Conservation (phyloP, 2,888 invertebrate species). For the Drosophila leonis region DNA sequence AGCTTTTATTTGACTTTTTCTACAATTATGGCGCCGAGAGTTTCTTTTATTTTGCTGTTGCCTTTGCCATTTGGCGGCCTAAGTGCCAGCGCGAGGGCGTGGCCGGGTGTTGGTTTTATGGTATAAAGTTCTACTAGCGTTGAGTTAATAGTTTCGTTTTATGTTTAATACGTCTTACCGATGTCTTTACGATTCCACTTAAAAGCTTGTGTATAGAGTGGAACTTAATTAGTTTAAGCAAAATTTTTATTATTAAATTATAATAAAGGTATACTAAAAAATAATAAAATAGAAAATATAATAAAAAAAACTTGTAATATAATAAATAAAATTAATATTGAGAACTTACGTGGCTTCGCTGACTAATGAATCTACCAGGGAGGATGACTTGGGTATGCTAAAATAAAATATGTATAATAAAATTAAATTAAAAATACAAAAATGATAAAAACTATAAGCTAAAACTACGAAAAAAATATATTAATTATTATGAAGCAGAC, state of each 20-base stretch:
- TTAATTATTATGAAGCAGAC: neutral
- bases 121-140: constrained; percentile 17
- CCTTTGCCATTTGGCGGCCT: constrained; percentile 37
- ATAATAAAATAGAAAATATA: neutral
- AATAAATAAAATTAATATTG: constrained; percentile 9
- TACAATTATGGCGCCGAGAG: constrained; percentile 50
- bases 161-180: constrained; percentile 15
- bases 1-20: constrained; percentile 61
- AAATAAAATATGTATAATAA: constrained; percentile 43
- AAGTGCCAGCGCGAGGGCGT: constrained; percentile 34
- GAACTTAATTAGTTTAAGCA: neutral
- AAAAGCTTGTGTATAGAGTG: neutral
- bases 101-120: constrained; percentile 17
- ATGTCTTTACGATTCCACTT: constrained; percentile 17
- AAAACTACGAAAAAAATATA: constrained; percentile 19
- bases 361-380: constrained; percentile 80
- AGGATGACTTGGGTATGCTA: constrained; percentile 70
- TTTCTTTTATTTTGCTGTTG: constrained; percentile 4
- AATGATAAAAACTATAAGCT: constrained; percentile 21
- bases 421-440: constrained; percentile 9
- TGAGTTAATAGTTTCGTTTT: constrained; percentile 29
- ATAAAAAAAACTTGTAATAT: neutral
- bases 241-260: neutral
- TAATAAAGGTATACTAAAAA: neutral
- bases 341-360: constrained; percentile 81